These are phyloP conservation scores for Trematocara macrostoma DNA, from an alignment of 2,113 vertebrate genomes.

Conservation along the genomic window DNA sequence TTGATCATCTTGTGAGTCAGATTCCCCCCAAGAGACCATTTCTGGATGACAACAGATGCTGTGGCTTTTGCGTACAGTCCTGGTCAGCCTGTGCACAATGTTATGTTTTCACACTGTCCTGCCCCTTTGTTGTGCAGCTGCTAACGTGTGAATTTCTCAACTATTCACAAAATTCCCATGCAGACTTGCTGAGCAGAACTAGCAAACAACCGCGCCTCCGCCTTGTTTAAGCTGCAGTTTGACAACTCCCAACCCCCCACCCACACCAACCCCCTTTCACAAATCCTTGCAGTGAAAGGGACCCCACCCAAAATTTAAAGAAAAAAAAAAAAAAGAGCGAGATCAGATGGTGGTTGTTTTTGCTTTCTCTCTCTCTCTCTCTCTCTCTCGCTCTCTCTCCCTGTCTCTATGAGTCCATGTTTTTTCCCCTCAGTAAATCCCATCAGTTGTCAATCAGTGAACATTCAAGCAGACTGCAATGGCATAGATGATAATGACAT, in stretches of 20 bases:
- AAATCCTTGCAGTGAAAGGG: constrained; percentile 32
- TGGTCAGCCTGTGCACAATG: constrained; percentile 15
- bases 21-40: constrained; percentile 36
- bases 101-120: constrained; percentile 32
- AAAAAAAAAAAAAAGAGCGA: neutral
- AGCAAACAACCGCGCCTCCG: constrained; percentile 33
- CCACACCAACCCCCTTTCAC: neutral
- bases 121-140: constrained; percentile 23
- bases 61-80: neutral
- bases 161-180: constrained; percentile 37
- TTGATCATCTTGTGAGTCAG: constrained; percentile 39
- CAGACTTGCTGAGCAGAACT: constrained; percentile 8
- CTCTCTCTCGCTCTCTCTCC: neutral
- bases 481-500: neutral
- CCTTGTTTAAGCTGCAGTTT: constrained; percentile 27
- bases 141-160: constrained; percentile 39
- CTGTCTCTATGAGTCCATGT: neutral
- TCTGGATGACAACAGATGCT: constrained; percentile 40
- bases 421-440: neutral
- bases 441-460: neutral
- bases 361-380: neutral
- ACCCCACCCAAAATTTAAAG: constrained; percentile 54
- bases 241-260: constrained; percentile 34
- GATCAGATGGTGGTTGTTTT: constrained; percentile 40
- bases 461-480: neutral